Evolutionary conservation across 2,888 invertebrate genomes (phyloP), one percentile per base, ranked within the genome.

Genomic region (Parapristionchus giblindavisi): DNA sequence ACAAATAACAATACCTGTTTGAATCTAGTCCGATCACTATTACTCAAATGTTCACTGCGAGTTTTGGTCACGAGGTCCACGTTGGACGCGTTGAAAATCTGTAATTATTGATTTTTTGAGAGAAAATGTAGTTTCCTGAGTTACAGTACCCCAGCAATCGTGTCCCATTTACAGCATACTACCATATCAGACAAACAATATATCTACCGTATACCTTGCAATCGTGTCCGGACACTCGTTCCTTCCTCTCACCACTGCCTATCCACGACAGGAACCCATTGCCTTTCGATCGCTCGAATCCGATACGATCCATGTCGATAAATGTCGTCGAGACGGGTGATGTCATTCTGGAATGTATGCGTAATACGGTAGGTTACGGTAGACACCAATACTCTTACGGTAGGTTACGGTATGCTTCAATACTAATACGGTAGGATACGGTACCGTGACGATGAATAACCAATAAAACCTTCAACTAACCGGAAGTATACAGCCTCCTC

Each of bases 21-120:
- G 34, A 80, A 74, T 88, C 29, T 87, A 83, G 6, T 75, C 36
- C 93, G 93, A 85, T 93, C 93, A 14, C 92, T 92, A 78, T 93
- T 93, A 3, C 92, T 92, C 78, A 98, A 90, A 90, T 99, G 97
- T 89, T 98, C 98, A 77, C 93, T 92, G 77, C 98, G 91, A 0
- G 96, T 95, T 91, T 94, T 94, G 5, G 96, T 97, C 63, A 98
- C 93, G 83, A 98, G 91, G 90, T 97, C 95, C 68, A 99, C 97
- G 90, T 98, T 98, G 88, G 93, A 94, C 1, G 98, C 98, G 84
- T 93, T 93, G 90, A 95, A 98, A 73, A 98, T 90, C 90, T 90
- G 17, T 17, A 17, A 43, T 17, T n/a, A n/a, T n/a, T n/a, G n/a
- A n/a, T n/a, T n/a, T n/a, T n/a, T n/a, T n/a, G n/a, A n/a, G n/a